Evolutionary conservation across 2,113 vertebrate genomes (phyloP).

Genomic region (Irena cyanogastra): DNA sequence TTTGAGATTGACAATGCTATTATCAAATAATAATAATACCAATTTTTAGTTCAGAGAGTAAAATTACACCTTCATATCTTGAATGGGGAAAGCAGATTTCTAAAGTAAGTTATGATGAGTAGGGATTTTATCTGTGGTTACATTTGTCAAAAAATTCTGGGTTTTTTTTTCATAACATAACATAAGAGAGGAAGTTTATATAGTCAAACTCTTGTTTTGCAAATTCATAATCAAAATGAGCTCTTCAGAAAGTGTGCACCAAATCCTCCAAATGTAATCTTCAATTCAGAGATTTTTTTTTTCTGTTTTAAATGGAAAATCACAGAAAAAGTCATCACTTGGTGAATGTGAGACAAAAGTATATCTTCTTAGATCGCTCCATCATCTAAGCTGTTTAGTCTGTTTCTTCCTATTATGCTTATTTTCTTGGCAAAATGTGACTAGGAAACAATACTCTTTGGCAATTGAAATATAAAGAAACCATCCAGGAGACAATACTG

Average conservation of each 20-base stretch:
- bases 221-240: background rate
- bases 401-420: background rate
- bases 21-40: background rate
- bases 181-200: background rate
- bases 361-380: background rate
- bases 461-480: background rate
- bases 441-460: background rate
- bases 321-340: background rate
- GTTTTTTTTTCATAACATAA: background rate
- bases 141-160: background rate
- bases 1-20: background rate
- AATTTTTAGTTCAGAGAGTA: background rate
- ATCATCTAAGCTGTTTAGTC: constrained; percentile 5
- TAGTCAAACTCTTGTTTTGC: background rate
- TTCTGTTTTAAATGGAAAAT: background rate
- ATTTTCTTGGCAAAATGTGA: background rate
- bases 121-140: background rate
- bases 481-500: background rate
- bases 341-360: background rate
- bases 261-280: background rate
- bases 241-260: background rate
- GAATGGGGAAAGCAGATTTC: background rate
- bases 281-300: background rate
- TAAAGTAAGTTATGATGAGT: background rate
- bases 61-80: background rate